Percentiles rank a stretch among this genome's conserved stretches.
Evolutionary conservation across 2,888 invertebrate species (phyloP).

Genomic region (Celastrina argiolus): DNA sequence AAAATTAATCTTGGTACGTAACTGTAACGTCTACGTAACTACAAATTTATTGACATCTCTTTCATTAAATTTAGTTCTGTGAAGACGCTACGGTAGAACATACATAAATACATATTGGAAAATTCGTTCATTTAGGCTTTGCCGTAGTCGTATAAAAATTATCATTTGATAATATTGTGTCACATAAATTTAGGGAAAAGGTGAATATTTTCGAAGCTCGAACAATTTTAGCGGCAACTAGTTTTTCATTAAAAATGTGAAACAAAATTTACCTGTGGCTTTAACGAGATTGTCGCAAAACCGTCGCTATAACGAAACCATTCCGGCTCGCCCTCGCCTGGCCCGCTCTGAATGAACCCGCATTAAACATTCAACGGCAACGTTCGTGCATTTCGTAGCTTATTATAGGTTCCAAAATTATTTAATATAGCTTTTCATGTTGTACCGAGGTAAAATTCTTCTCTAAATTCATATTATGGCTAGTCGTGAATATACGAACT

Average conservation of each 20-base stretch:
- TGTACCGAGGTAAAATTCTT: neutral
- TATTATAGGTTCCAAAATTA: neutral
- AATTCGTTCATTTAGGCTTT: no score
- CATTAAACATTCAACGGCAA: slow-evolving; percentile 6
- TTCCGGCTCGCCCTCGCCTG: neutral
- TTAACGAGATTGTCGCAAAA: neutral
- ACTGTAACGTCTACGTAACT: no score
- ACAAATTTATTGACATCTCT: no score
- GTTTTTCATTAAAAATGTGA: neutral
- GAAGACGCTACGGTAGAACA: no score
- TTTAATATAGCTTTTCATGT: neutral
- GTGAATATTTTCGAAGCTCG: no score
- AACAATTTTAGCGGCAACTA: neutral
- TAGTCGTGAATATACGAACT: neutral
- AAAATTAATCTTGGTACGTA: no score
- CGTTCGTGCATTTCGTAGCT: neutral
- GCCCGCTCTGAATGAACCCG: neutral
- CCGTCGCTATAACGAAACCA: neutral
- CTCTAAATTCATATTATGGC: neutral
- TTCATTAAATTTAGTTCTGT: no score
- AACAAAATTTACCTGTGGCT: neutral
- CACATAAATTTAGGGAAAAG: no score
- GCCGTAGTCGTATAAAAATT: no score
- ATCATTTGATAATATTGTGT: no score
- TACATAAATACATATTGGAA: no score